phyloP scores from a whole-genome alignment of 2,113 vertebrate genomes.

The Chinchilla lanigera region DNA sequence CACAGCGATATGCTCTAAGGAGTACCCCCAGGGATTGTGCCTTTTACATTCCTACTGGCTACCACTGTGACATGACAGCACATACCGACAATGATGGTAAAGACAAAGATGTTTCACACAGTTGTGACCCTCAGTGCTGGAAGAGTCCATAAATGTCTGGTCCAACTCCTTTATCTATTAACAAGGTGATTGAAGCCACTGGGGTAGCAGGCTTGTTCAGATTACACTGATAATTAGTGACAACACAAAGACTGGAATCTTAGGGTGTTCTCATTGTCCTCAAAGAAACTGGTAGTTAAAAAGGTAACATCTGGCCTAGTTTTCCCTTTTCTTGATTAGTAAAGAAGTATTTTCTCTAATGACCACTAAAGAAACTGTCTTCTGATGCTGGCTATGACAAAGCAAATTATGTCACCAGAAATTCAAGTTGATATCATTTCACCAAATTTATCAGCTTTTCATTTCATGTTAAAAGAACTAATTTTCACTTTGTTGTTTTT shows the following conservation, averaged over 20 bases:
- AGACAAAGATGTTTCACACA: neutral
- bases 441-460: constrained; percentile 8
- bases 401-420: neutral
- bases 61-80: neutral
- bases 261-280: neutral
- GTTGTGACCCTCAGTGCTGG: neutral
- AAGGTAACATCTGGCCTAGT: constrained; percentile 29
- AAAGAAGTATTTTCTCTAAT: constrained; percentile 30
- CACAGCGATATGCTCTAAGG: neutral
- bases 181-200: neutral
- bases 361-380: constrained; percentile 24
- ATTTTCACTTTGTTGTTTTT: neutral
- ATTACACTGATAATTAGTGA: neutral
- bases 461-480: constrained; percentile 29
- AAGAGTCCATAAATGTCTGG: neutral
- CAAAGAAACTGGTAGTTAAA: constrained; percentile 25
- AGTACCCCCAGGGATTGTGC: neutral
- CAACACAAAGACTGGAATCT: constrained; percentile 34
- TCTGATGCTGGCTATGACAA: neutral
- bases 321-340: constrained; percentile 56
- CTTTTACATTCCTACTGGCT: neutral
- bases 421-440: neutral
- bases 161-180: neutral
- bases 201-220: neutral
- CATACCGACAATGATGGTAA: neutral